Base-by-base conservation (phyloP, 2,888 invertebrate species). In the Sesia apiformis region DNA sequence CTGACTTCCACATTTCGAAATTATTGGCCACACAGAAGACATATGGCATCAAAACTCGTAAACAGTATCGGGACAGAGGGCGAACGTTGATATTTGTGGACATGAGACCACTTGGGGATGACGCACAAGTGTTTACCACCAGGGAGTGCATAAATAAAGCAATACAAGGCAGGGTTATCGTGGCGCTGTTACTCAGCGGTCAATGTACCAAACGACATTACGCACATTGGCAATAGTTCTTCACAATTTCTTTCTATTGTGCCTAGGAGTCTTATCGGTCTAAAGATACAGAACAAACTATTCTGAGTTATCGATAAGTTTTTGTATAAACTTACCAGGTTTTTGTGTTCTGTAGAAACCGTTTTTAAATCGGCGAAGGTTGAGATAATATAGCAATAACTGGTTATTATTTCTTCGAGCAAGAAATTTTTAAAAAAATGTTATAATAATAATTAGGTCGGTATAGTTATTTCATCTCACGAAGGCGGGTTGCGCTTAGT, bases 111-210 rank as follows among this genome's bases (percentile, higher is more conserved):
- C 76, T 76, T 54, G 74, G 72, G 68, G 77, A 78, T 85, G 85
- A 84, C 84, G 82, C 82, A 84, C 82, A 75, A 74, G 71, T 82
- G 84, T 84, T 80, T 84, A 78, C 87, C 86, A 80, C 80, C 84
- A 76, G 75, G 65, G 81, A 78, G 86, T 72, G 72, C 79, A 77
- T 71, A 85, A 86, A 87, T 86, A 88, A 82, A 84, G 72, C 72
- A 75, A 59, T 58, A 62, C 76, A 70, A 71, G 71, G 77, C 69
- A 63, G 75, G 78, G 81, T 82, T 82, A 84, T 85, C 84, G 74
- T 66, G 61, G 66, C 66, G 66, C 68, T 66, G 66, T 77, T 77
- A 74, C 70, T 77, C 71, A 76, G 72, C 77, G 81, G 83, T 84
- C 84, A 84, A 74, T 69, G 83, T 64, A 74, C 82, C 63, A 63